Evolutionary conservation across 2,113 vertebrate species (phyloP).

Genomic region (Tor tambroides): DNA sequence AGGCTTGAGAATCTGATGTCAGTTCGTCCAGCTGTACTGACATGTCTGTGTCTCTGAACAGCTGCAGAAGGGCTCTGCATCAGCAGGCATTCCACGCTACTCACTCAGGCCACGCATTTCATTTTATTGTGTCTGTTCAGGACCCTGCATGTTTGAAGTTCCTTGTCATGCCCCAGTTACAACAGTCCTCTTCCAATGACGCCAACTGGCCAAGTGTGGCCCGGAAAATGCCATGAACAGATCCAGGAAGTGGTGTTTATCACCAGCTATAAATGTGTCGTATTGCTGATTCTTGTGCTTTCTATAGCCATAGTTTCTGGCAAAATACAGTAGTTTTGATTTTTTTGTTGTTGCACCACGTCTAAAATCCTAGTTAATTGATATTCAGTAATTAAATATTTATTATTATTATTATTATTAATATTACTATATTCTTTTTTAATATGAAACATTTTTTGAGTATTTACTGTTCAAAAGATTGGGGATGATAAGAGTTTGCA

Average conservation of each 20-base stretch:
- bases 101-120: slow-evolving; percentile 46
- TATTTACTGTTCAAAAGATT: no score
- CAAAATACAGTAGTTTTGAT: background rate
- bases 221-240: slow-evolving; percentile 26
- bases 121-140: slow-evolving; percentile 59
- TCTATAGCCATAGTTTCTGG: background rate
- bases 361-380: no score
- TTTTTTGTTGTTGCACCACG: background rate
- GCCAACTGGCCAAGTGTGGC: slow-evolving; percentile 24
- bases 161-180: slow-evolving; percentile 14
- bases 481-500: no score
- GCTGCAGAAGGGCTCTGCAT: slow-evolving; percentile 41
- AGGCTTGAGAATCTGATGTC: slow-evolving; percentile 50
- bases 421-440: no score
- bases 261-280: slow-evolving; percentile 3
- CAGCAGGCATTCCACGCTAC: background rate
- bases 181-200: slow-evolving; percentile 19
- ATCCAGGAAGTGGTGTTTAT: background rate
- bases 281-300: slow-evolving; percentile 1
- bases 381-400: no score
- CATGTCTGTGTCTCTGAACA: slow-evolving; percentile 54
- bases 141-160: slow-evolving; percentile 52
- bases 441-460: no score
- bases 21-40: slow-evolving; percentile 52
- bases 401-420: no score